These are phyloP conservation scores for Unio pictorum DNA, from an alignment of 2,888 invertebrate species.

Conservation along the genomic window DNA sequence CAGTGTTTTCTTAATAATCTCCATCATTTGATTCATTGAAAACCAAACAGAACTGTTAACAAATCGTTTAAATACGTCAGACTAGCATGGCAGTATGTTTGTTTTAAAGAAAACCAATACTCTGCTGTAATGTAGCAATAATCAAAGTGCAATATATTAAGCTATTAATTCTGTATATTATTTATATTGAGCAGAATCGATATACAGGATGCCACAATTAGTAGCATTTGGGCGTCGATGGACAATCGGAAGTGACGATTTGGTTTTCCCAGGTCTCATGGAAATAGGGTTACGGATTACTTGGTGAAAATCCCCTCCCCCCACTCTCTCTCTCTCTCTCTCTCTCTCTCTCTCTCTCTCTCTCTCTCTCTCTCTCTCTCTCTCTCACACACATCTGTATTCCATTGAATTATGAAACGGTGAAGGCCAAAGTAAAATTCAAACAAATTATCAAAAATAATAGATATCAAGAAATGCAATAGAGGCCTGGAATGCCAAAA, in stretches of 20 bases:
- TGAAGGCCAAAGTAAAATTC: neutral
- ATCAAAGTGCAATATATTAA: too few relatives aligned
- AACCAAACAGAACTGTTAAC: too few relatives aligned
- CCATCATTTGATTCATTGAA: too few relatives aligned
- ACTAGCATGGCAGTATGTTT: too few relatives aligned
- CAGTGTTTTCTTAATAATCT: too few relatives aligned
- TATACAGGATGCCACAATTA: constrained; percentile 85
- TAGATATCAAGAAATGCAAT: too few relatives aligned
- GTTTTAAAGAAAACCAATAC: too few relatives aligned
- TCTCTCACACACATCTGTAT: neutral
- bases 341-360: neutral
- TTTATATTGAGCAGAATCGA: neutral
- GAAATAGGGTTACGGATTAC: constrained; percentile 72
- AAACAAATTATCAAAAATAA: too few relatives aligned
- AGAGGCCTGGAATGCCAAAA: too few relatives aligned
- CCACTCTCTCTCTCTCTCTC: neutral
- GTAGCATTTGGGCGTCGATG: constrained; percentile 90
- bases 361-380: constrained; percentile 12
- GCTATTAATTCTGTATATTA: too few relatives aligned
- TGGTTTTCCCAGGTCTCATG: constrained; percentile 84
- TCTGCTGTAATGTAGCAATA: too few relatives aligned
- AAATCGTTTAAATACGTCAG: too few relatives aligned
- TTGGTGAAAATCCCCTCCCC: constrained; percentile 69
- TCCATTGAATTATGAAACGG: neutral
- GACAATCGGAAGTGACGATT: constrained; percentile 92